A percentile compares a stretch with the other conserved stretches of the same genome.
These are phyloP conservation scores for Dendroctonus ponderosae DNA, from an alignment of 1,140 invertebrate species.

Conservation along the genomic window DNA sequence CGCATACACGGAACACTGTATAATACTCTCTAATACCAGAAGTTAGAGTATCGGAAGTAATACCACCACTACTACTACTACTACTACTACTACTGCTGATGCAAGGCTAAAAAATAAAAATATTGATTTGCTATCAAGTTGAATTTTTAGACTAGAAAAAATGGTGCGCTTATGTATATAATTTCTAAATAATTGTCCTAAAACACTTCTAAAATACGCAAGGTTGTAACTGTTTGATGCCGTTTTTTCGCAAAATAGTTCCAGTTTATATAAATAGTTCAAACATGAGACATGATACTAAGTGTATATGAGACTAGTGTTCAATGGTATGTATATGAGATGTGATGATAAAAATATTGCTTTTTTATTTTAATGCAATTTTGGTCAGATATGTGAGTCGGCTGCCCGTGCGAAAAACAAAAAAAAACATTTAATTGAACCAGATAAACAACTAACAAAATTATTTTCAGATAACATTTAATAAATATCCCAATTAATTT, in stretches of 20 bases:
- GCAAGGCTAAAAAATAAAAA: slow-evolving; percentile 3
- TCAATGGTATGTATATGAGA: too few relatives aligned
- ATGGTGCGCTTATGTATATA: slow-evolving; percentile 22
- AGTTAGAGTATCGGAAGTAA: slow-evolving; percentile 1
- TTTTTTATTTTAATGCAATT: too few relatives aligned
- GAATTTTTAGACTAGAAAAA: slow-evolving; percentile 10
- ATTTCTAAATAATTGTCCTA: background rate
- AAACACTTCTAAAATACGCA: background rate
- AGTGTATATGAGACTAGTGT: background rate
- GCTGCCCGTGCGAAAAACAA: too few relatives aligned
- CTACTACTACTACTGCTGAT: background rate
- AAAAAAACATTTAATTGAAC: too few relatives aligned
- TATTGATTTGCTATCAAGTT: slow-evolving; percentile 13
- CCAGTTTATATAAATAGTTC: background rate
- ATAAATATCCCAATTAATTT: too few relatives aligned
- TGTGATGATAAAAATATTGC: too few relatives aligned
- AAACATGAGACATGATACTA: background rate
- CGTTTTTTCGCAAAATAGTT: too few relatives aligned
- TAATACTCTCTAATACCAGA: background rate
- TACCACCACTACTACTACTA: background rate
- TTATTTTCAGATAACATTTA: too few relatives aligned
- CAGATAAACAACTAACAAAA: too few relatives aligned
- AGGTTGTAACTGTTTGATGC: background rate
- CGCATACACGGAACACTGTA: background rate
- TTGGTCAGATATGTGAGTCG: too few relatives aligned